phyloP scores from a whole-genome alignment of 1,140 invertebrate genomes.

The Cecropterus lyciades region DNA sequence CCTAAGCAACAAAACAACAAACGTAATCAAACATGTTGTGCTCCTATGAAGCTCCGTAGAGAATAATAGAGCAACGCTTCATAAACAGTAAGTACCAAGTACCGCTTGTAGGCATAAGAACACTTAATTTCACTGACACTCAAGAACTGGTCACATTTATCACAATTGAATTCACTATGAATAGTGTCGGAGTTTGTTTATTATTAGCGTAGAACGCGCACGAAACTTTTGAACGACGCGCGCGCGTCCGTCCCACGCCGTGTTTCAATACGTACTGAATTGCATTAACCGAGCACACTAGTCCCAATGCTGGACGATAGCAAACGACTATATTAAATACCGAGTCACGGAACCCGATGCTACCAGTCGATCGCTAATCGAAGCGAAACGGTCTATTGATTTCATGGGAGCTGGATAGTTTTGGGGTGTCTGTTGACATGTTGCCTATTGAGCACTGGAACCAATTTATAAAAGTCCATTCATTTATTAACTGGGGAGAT shows the following conservation, averaged over 20 bases:
- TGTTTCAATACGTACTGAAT: slow-evolving; percentile 66
- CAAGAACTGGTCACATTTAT: slow-evolving; percentile 55
- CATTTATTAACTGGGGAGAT: slow-evolving; percentile 20
- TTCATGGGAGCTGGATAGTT: slow-evolving; percentile 50
- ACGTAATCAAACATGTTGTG: slow-evolving; percentile 75
- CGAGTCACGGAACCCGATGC: slow-evolving; percentile 68
- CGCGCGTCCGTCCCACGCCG: slow-evolving; percentile 57
- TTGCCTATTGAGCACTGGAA: slow-evolving; percentile 19
- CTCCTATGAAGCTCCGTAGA: slow-evolving; percentile 62
- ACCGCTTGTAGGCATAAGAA: slow-evolving; percentile 44
- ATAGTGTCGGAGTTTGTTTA: slow-evolving; percentile 59
- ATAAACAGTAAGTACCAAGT: slow-evolving; percentile 59
- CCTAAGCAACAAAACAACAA: slow-evolving; percentile 78
- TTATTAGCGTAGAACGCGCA: slow-evolving; percentile 52
- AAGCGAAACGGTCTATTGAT: slow-evolving; percentile 60
- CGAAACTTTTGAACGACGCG: slow-evolving; percentile 37
- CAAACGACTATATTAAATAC: slow-evolving; percentile 59
- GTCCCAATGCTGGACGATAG: slow-evolving; percentile 45
- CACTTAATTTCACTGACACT: slow-evolving; percentile 52
- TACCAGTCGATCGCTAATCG: slow-evolving; percentile 60
- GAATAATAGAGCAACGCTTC: slow-evolving; percentile 49
- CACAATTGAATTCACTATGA: slow-evolving; percentile 59
- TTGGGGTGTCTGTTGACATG: slow-evolving; percentile 41
- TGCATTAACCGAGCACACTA: slow-evolving; percentile 30
- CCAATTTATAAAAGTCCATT: slow-evolving; percentile 16